phyloP scores from a whole-genome alignment of 2,888 invertebrate genomes.

The Cylloceria caligata region DNA sequence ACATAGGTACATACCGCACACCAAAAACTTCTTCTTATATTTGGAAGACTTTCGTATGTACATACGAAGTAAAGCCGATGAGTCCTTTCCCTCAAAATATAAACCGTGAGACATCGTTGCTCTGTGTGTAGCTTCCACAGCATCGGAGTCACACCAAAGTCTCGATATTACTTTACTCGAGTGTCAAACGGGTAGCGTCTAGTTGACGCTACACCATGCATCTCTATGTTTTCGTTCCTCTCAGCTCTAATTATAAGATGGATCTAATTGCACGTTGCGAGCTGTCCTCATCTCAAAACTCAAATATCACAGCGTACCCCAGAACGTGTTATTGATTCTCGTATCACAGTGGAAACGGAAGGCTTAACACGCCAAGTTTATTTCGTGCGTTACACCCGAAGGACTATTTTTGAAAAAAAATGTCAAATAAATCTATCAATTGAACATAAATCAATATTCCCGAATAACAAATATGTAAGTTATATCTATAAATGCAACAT shows the following conservation, averaged over 20 bases:
- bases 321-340: not conserved
- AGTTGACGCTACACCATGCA: not conserved
- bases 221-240: not conserved
- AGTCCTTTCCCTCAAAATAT: conserved; percentile 19
- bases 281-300: not conserved
- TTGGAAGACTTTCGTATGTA: not conserved
- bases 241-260: conserved; percentile 27
- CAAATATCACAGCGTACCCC: conserved; percentile 13
- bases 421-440: not conserved
- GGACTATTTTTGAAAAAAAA: not conserved
- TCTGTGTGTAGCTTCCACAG: not conserved
- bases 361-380: not conserved
- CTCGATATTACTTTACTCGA: conserved; percentile 23
- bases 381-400: not conserved
- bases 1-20: not conserved
- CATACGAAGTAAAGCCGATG: conserved; percentile 14
- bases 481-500: not conserved
- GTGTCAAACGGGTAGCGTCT: conserved; percentile 22
- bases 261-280: conserved; percentile 18
- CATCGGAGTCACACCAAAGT: conserved; percentile 8
- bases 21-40: not conserved
- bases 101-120: conserved; percentile 1
- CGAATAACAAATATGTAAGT: not conserved
- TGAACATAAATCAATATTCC: not conserved
- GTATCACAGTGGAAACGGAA: not conserved